A percentile compares a stretch with the other conserved stretches of the same genome.
Evolutionary conservation across 2,888 invertebrate genomes (phyloP).

Genomic region (Mimas tiliae): DNA sequence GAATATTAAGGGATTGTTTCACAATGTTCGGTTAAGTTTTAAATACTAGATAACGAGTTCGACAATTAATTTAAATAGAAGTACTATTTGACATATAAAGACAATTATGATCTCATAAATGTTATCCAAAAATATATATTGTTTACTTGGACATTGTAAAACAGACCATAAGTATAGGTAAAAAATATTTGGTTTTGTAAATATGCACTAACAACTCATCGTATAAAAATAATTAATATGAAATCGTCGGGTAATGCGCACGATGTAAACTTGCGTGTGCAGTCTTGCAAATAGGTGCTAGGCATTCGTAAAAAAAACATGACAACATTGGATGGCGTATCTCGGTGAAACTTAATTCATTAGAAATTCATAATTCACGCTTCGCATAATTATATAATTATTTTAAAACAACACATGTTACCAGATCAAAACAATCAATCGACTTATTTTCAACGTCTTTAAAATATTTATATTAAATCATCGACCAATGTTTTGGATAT

Average conservation of each 20-base stretch:
- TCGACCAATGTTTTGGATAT: not conserved
- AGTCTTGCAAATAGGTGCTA: constrained; percentile 15
- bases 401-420: not conserved
- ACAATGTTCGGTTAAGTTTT: too few species aligned
- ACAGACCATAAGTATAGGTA: not conserved
- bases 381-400: not conserved
- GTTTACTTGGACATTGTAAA: too few species aligned
- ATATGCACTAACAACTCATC: constrained; percentile 8
- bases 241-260: constrained; percentile 3
- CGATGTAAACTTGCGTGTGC: constrained; percentile 23
- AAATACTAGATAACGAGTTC: too few species aligned
- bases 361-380: constrained; percentile 10
- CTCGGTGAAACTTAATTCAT: constrained; percentile 21
- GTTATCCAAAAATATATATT: too few species aligned
- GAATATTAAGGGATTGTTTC: not conserved
- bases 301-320: constrained; percentile 20
- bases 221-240: constrained; percentile 2
- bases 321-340: constrained; percentile 15
- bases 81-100: too few species aligned
- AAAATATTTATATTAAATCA: not conserved
- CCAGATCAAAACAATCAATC: not conserved
- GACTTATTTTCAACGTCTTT: not conserved
- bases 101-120: too few species aligned
- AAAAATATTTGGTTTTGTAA: not conserved
- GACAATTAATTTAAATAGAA: too few species aligned